Conservation (phyloP, 2,797 vertebrate species). For the Mus minutoides region DNA sequence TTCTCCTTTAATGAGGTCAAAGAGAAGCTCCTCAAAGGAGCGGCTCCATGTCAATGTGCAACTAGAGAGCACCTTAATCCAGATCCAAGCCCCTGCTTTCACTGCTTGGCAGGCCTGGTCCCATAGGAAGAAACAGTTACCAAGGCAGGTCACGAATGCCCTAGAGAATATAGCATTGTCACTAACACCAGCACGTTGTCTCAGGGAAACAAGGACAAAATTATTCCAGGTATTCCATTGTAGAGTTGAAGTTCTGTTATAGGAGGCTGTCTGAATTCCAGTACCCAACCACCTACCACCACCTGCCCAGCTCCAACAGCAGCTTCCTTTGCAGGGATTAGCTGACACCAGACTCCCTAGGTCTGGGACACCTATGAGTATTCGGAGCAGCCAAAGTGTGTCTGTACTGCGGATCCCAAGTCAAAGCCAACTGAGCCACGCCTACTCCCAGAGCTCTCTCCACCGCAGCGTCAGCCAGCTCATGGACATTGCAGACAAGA, state of each 20-base stretch:
- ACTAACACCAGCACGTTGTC: background rate
- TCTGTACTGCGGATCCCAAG: slow-evolving; percentile 89
- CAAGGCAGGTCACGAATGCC: background rate
- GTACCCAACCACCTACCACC: background rate
- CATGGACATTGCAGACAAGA: slow-evolving; percentile 91
- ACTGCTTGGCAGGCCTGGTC: background rate
- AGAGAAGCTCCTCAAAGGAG: too few relatives aligned
- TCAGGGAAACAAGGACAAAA: background rate
- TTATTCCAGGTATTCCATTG: background rate
- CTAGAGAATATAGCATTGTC: background rate
- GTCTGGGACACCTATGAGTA: slow-evolving; percentile 86
- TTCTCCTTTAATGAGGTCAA: background rate
- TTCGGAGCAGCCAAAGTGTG: slow-evolving; percentile 83
- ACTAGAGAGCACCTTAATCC: background rate
- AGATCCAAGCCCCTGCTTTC: rapidly evolving
- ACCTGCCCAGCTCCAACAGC: background rate
- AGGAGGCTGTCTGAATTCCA: background rate
- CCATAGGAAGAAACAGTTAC: background rate
- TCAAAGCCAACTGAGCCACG: slow-evolving; percentile 88
- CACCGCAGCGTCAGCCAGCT: slow-evolving; percentile 95
- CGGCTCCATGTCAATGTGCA: background rate
- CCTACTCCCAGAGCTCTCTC: slow-evolving; percentile 91
- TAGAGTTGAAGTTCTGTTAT: background rate
- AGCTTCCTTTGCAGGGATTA: slow-evolving; percentile 88
- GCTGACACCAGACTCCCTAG: slow-evolving; percentile 91